Base-by-base conservation (phyloP, 2,888 invertebrate genomes). In the Nemapogon koenigi region DNA sequence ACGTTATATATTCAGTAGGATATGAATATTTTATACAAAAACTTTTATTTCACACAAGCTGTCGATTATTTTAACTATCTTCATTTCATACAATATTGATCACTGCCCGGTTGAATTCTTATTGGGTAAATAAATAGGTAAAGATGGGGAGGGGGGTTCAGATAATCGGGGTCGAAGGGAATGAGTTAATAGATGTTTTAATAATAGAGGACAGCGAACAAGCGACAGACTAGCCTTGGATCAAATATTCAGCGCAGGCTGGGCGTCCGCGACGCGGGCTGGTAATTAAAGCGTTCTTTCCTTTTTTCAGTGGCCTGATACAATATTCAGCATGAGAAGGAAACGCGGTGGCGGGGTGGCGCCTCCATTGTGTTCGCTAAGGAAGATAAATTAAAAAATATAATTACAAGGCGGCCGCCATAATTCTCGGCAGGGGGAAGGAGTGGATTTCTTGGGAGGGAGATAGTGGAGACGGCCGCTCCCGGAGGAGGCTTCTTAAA, bases 351-450 rank as follows among this genome's bases (percentile, higher is more conserved):
- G 75, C 71, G 62, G 73, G 78, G 78, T 72, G 78, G 78, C 75
- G 75, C 78, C 78, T 75, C 76, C 76, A 79, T 79, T 80, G 79
- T 80, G 75, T 72, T 76, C 81, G 79, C 81, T 83, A 83, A 83
- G 83, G 83, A 83, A 83, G 83, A 84, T 84, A 83, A 84, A 84
- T 84, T 83, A 83, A 83, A 84, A 84, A 83, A 83, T 83, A 83
- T 83, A 83, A 83, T 84, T 84, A 83, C 82, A 81, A 79, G 79
- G 81, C 81, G 80, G 78, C 81, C 81, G 83, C 83, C 82, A 82
- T 81, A 81, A 81, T 78, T 80, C 80, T 80, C 75, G 69, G 65
- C 73, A 58, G 73, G 75, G 64, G 75, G 65, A 60, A 52, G 48
- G 62, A 52, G 59, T 48, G 62, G 63, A 52, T 19, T 38, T 32